Evolutionary conservation across 2,888 invertebrate genomes (phyloP), one percentile per base, ranked within the genome.

Genomic region (Resseliella maxima): DNA sequence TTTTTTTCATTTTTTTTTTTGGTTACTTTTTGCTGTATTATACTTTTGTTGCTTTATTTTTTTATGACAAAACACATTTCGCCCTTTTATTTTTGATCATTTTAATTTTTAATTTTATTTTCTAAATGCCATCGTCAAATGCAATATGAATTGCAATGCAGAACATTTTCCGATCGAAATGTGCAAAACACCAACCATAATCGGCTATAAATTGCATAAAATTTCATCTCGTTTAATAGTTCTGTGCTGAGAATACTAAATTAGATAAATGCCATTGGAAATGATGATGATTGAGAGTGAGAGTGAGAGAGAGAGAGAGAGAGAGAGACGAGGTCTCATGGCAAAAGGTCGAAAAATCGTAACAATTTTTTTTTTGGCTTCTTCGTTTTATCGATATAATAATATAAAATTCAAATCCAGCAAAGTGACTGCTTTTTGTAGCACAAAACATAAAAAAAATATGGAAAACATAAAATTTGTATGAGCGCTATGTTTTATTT

Each of bases 91-190:
- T 72, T 50, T 72, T 72, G 72, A 72, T 31, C 72, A 72, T 72
- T 72, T 72, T 31, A 72, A 72, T 72, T 72, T 72, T 72, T 72
- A 72, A 72, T 72, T 72, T 72, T 72, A 72, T 72, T 72, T 72
- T 72, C 72, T 72, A 72, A 72, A 72, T 72, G 72, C 72, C 72
- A 27, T 72, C 72, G 35, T 72, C 21, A 72, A 72, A 72, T 72
- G 72, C 72, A 35, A 15, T 72, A 72, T 31, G 72, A 31, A 72
- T 72, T 35, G 15, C 72, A 72, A 15, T 50, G 46, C 46, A 35
- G 24, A 8, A 12, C 24, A 59, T 27, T 0, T n/a, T 27, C 2
- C 31, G 15, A 31, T 8, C 15, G 2, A 15, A 72, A 72, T 10
- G 21, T 18, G 15, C 24, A 59, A n/a, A 24, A n/a, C 72, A 72